Evolutionary conservation across 2,113 vertebrate genomes (phyloP).

Genomic region (Ornithorhynchus anatinus): DNA sequence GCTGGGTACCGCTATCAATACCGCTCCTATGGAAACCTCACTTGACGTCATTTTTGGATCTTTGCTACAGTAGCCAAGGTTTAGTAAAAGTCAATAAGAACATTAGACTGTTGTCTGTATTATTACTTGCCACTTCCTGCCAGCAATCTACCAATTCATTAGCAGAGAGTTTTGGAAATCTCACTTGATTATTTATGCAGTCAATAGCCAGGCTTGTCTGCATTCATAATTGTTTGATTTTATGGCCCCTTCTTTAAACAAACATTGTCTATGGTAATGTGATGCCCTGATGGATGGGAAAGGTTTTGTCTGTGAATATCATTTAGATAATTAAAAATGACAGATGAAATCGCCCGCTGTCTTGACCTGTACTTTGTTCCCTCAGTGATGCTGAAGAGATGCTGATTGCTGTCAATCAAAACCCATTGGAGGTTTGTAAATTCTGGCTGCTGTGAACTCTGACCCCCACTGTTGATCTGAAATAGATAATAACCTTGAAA

Average conservation of each 20-base stretch:
- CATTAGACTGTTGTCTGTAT: conserved; percentile 86
- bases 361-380: conserved; percentile 95
- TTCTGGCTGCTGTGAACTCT: conserved; percentile 91
- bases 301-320: conserved; percentile 95
- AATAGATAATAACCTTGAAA: conserved; percentile 98
- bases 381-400: conserved; percentile 89
- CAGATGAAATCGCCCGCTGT: conserved; percentile 95
- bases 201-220: conserved; percentile 91
- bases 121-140: conserved; percentile 84
- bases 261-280: conserved; percentile 98
- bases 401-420: conserved; percentile 99
- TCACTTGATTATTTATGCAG: conserved; percentile 92
- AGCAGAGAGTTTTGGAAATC: conserved; percentile 86
- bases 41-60: conserved; percentile 79
- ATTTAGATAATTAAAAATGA: conserved; percentile 99
- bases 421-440: conserved; percentile 88
- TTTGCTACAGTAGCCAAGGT: conserved; percentile 71
- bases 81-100: conserved; percentile 88
- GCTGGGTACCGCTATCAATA: conserved; percentile 77
- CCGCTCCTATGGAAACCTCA: conserved; percentile 80
- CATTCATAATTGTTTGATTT: conserved; percentile 99
- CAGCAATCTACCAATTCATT: conserved; percentile 90
- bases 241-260: conserved; percentile 96
- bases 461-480: conserved; percentile 91
- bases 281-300: conserved; percentile 92